These are phyloP conservation scores for Pachymerium ferrugineum DNA, from an alignment of 2,888 invertebrate species.

Conservation along the genomic window DNA sequence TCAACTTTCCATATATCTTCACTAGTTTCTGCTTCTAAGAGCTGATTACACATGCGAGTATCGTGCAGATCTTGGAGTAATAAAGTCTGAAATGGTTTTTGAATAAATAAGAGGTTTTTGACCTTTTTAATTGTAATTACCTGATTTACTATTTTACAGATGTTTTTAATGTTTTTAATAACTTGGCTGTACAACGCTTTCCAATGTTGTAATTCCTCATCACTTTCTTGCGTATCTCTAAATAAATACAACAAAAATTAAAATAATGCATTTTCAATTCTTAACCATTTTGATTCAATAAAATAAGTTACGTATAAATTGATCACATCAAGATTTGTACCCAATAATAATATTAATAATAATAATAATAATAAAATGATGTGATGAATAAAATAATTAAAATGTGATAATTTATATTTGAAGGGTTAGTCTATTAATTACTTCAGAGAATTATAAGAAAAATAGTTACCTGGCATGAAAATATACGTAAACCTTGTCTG, in stretches of 20 bases:
- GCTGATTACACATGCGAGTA: constrained; percentile 59
- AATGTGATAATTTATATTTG: no score
- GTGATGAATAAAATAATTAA: no score
- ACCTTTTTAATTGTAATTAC: constrained; percentile 37
- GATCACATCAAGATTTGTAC: no score
- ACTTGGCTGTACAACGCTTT: constrained; percentile 46
- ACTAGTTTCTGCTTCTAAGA: constrained; percentile 60
- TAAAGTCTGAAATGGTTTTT: constrained; percentile 52
- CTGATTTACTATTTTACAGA: constrained; percentile 61
- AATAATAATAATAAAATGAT: no score
- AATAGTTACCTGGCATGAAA: constrained; percentile 55
- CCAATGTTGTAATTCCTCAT: constrained; percentile 41
- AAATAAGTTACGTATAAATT: no score
- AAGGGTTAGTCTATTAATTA: no score
- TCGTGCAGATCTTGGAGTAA: constrained; percentile 63
- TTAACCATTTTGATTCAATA: no score
- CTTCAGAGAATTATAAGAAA: background rate
- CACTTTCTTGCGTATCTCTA: constrained; percentile 42
- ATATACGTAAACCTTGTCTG: constrained; percentile 58
- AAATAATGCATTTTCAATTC: no score
- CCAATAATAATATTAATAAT: no score
- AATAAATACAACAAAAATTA: background rate
- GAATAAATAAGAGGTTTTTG: background rate
- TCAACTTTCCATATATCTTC: constrained; percentile 51
- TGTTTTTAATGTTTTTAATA: constrained; percentile 55